phyloP scores from a whole-genome alignment of 2,797 vertebrate genomes.

The Oreortyx pictus region DNA sequence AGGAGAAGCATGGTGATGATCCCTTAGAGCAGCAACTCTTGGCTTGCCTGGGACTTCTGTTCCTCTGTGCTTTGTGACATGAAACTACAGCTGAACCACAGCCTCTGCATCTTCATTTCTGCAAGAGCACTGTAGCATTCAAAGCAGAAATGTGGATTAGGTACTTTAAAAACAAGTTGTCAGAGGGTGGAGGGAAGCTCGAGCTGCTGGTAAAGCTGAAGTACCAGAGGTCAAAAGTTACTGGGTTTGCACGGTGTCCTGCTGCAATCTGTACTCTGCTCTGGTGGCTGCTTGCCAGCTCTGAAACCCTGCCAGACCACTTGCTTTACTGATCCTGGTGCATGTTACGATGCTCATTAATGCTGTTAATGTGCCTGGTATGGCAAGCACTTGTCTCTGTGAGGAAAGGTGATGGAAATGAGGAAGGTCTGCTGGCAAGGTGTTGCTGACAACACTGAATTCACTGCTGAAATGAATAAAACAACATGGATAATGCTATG shows the following conservation, averaged over 20 bases:
- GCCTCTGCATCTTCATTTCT: fast-evolving
- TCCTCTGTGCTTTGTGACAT: fast-evolving
- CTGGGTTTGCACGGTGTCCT: not conserved
- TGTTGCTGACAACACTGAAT: not conserved
- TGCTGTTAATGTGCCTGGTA: not conserved
- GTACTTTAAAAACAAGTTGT: not conserved
- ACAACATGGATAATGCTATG: fast-evolving
- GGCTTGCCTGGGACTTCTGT: not conserved
- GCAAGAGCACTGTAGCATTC: fast-evolving
- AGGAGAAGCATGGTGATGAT: not conserved
- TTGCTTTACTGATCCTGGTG: not conserved
- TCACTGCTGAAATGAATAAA: not conserved
- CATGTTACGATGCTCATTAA: not conserved
- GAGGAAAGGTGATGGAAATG: not conserved
- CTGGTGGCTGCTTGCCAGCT: not conserved
- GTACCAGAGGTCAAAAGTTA: not conserved
- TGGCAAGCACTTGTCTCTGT: not conserved
- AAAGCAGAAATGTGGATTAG: not conserved
- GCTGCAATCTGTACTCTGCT: not conserved
- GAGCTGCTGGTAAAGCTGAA: not conserved
- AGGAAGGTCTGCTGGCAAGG: not conserved
- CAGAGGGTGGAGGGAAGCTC: fast-evolving
- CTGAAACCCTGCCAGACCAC: not conserved
- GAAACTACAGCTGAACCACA: not conserved
- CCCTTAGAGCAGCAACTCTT: not conserved